Evolutionary conservation across 2,888 invertebrate genomes (phyloP).

Genomic region (Lysandra bellargus): DNA sequence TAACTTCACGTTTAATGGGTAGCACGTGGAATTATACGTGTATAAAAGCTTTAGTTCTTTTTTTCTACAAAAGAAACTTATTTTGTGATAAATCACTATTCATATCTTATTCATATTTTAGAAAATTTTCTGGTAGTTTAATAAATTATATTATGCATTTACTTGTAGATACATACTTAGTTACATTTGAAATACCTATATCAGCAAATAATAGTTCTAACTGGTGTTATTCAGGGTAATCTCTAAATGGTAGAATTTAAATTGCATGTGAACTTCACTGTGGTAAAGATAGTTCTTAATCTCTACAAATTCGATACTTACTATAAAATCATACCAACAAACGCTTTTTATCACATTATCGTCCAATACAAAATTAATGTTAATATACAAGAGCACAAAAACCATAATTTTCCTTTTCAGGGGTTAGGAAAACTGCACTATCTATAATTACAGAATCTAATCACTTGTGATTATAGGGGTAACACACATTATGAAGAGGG

Average conservation of each 20-base stretch:
- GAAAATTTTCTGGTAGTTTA: not conserved
- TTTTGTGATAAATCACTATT: too few species aligned
- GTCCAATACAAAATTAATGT: not conserved
- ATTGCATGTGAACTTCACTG: too few species aligned
- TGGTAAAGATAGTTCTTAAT: too few species aligned
- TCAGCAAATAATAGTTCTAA: too few species aligned
- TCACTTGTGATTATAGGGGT: not conserved
- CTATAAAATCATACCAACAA: too few species aligned
- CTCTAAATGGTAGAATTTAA: too few species aligned
- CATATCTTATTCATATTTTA: not conserved
- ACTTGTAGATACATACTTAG: too few species aligned
- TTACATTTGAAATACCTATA: too few species aligned
- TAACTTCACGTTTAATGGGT: not conserved
- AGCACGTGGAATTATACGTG: not conserved
- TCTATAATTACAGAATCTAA: constrained; percentile 14
- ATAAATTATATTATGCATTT: too few species aligned
- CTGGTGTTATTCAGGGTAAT: too few species aligned
- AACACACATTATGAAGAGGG: not conserved
- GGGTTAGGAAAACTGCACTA: not conserved
- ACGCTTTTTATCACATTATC: not conserved
- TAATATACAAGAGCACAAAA: not conserved
- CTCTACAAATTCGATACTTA: too few species aligned
- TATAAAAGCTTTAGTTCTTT: not conserved
- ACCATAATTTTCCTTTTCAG: not conserved
- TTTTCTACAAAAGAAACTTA: not conserved